These are phyloP conservation scores for Dicaeum eximium DNA, from an alignment of 2,113 vertebrate genomes.

Conservation along the genomic window DNA sequence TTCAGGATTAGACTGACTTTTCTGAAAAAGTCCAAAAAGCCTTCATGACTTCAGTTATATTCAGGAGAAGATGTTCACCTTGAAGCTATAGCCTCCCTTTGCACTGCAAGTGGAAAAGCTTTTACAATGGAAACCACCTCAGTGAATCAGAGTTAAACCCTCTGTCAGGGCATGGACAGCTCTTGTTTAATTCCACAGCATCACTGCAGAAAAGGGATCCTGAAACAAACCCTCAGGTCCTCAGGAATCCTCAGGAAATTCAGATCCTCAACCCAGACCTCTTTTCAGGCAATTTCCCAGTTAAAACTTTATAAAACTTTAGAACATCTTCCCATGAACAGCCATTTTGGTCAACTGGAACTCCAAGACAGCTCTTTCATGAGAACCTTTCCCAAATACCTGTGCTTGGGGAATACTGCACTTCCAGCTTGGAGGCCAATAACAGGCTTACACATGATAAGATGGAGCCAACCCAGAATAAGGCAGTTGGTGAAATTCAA, in stretches of 20 bases:
- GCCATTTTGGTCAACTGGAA: neutral
- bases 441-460: constrained; percentile 52
- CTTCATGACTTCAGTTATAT: neutral
- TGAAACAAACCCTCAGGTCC: neutral
- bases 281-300: neutral
- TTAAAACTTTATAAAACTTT: neutral
- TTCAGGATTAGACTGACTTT: neutral
- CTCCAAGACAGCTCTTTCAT: neutral
- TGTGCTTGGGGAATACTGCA: neutral
- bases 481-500: constrained; percentile 17
- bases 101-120: neutral
- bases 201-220: neutral
- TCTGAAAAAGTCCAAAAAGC: neutral
- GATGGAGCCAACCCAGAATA: constrained; percentile 40
- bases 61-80: neutral
- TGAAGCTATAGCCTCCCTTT: neutral
- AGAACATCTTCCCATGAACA: neutral
- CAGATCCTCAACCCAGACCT: neutral
- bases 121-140: neutral
- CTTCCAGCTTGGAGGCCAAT: constrained; percentile 20
- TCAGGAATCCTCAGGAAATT: neutral
- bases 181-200: neutral
- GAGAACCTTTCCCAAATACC: constrained; percentile 11
- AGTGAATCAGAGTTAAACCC: neutral
- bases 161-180: fast-evolving